Conservation (phyloP, 2,888 invertebrate genomes). For the Falcaria lacertinaria region DNA sequence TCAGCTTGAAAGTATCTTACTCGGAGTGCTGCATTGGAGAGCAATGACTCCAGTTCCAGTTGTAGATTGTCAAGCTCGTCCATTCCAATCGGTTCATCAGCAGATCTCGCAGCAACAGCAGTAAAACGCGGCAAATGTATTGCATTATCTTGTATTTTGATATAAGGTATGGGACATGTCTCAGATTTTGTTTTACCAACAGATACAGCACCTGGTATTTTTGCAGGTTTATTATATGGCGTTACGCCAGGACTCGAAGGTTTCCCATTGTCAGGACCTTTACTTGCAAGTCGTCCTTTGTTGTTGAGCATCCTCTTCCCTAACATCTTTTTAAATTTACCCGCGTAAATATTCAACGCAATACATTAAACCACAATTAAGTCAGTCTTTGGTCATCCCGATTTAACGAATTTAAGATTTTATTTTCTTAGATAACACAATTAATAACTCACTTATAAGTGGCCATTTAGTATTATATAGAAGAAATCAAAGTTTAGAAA, state of each 20-base stretch:
- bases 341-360: conserved; percentile 50
- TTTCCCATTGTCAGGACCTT: conserved; percentile 71
- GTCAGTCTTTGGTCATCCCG: no score
- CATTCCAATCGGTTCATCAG: conserved; percentile 89
- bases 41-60: conserved; percentile 90
- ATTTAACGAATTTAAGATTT: no score
- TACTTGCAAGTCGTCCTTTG: conserved; percentile 71
- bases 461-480: no score
- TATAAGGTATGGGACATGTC: conserved; percentile 80
- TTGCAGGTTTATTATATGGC: conserved; percentile 69
- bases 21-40: conserved; percentile 90
- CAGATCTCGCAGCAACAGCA: conserved; percentile 82
- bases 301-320: conserved; percentile 75
- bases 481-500: neutral
- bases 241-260: conserved; percentile 73
- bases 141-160: conserved; percentile 84
- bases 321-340: conserved; percentile 57
- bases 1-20: conserved; percentile 88
- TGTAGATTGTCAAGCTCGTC: conserved; percentile 94
- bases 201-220: conserved; percentile 61
- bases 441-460: no score
- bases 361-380: conserved; percentile 15
- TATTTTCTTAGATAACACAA: no score
- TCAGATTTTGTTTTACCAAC: conserved; percentile 68
- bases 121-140: conserved; percentile 84